Evolutionary conservation across 2,113 vertebrate species (phyloP).

Genomic region (Dromas ardeola): DNA sequence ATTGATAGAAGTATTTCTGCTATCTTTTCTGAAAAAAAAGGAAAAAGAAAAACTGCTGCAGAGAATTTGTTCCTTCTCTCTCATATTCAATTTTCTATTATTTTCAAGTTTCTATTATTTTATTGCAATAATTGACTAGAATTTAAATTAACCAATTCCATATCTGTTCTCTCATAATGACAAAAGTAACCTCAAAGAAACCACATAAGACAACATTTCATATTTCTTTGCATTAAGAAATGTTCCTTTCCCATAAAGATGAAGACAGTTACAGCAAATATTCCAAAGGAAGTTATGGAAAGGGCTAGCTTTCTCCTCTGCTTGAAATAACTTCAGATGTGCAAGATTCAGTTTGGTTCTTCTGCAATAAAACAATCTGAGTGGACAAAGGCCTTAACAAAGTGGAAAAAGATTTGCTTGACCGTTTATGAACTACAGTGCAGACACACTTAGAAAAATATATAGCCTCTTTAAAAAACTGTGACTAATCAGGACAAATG

Average conservation of each 20-base stretch:
- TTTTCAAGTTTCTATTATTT: not conserved
- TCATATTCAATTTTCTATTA: not conserved
- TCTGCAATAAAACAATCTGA: constrained; percentile 55
- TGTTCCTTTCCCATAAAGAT: not conserved
- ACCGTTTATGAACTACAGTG: constrained; percentile 53
- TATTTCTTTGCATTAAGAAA: not conserved
- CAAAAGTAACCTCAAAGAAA: not conserved
- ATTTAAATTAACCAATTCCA: not conserved
- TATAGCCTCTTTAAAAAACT: constrained; percentile 38
- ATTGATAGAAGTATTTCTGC: not conserved
- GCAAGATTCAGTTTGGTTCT: constrained; percentile 55
- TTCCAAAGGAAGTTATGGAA: not conserved
- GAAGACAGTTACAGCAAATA: not conserved
- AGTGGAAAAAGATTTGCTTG: constrained; percentile 33
- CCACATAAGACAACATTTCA: accelerated
- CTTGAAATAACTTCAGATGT: constrained; percentile 45
- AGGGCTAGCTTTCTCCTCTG: not conserved
- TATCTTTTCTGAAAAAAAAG: not conserved
- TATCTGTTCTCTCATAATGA: not conserved
- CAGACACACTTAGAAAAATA: constrained; percentile 68
- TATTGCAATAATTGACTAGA: not conserved
- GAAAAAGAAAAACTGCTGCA: not conserved
- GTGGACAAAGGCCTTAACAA: constrained; percentile 16
- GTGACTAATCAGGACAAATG: constrained; percentile 75
- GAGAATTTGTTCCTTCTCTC: not conserved